A percentile compares a stretch with the other conserved stretches of the same genome.
Evolutionary conservation across 53 echinoderm and acorn worm genomes (phyloP).

Genomic region (Paelopatides confundens): DNA sequence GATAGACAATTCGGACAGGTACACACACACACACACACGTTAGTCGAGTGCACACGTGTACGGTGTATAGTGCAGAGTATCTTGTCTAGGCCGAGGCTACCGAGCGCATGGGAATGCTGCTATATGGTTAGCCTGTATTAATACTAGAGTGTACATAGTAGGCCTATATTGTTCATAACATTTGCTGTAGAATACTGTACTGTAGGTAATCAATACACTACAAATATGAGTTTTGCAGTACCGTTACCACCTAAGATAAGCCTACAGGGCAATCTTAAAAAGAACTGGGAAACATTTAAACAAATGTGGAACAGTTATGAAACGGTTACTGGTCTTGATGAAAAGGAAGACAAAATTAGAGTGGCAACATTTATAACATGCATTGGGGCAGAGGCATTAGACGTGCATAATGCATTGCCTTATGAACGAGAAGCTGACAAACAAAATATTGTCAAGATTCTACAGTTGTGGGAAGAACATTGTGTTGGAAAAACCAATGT

Average conservation of each 20-base stretch:
- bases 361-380: conserved; percentile 63
- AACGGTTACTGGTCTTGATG: conserved; percentile 48
- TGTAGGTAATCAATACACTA: background rate
- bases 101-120: too few relatives aligned
- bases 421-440: conserved; percentile 58
- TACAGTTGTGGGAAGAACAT: conserved; percentile 56
- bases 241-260: background rate
- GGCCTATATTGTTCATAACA: too few relatives aligned
- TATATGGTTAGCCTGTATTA: too few relatives aligned
- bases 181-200: too few relatives aligned
- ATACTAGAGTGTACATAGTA: too few relatives aligned
- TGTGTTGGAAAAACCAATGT: conserved; percentile 24
- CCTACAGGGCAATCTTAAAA: conserved; percentile 61
- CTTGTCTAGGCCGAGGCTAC: too few relatives aligned
- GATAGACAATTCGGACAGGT: too few relatives aligned
- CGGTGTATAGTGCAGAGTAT: too few relatives aligned
- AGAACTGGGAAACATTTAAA: conserved; percentile 68
- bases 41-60: too few relatives aligned
- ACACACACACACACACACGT: too few relatives aligned
- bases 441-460: conserved; percentile 47
- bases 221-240: background rate
- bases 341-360: conserved; percentile 33
- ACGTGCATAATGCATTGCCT: conserved; percentile 57
- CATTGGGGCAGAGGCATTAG: conserved; percentile 55
- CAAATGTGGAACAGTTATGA: conserved; percentile 68